Evolutionary conservation across 2,113 vertebrate species (phyloP), one percentile per base, ranked within the genome.

Genomic region (Coptodon bakossiorum): DNA sequence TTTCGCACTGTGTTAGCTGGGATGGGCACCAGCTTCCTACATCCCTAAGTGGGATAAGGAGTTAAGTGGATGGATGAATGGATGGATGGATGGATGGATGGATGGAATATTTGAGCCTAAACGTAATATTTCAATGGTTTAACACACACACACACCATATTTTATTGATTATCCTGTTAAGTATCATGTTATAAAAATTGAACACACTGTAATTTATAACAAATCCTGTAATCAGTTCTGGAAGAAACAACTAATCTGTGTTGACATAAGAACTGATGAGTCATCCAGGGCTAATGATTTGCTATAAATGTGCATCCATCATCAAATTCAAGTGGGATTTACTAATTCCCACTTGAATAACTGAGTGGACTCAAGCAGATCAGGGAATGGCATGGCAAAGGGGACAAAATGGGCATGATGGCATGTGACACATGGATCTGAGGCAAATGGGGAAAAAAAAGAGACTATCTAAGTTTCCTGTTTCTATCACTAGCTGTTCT

Each of bases 211-310:
- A 87, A 90, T 90, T 87, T 86, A 40, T 71, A 34, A 81, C 31
- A 61, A 9, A 81, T 84, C 59, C 91, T 88, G 48, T 61, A 73
- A 91, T 88, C 90, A 89, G 71, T 91, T 57, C 54, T 57, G 59
- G 66, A 91, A 90, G 48, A 85, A 92, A 90, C 54, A 87, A 61
- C 85, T 88, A 88, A 90, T 95, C 85, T 88, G 87, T 45, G 73
- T 66, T 66, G 43, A 88, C 73, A 94, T 90, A 52, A 83, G 82
- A 88, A 90, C 36, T 81, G 80, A 68, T 89, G 85, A 90, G 50
- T 91, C 88, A 84, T 83, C 57, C 45, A 63, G 52, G 29, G 29
- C 31, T 53, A 50, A 84, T 88, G 79, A 89, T 89, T 91, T 81
- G 80, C 81, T 89, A 81, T 73, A 36, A 57, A 76, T 92, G 57